Evolutionary conservation across 2,888 invertebrate species (phyloP).

Genomic region (Papilio demoleus): DNA sequence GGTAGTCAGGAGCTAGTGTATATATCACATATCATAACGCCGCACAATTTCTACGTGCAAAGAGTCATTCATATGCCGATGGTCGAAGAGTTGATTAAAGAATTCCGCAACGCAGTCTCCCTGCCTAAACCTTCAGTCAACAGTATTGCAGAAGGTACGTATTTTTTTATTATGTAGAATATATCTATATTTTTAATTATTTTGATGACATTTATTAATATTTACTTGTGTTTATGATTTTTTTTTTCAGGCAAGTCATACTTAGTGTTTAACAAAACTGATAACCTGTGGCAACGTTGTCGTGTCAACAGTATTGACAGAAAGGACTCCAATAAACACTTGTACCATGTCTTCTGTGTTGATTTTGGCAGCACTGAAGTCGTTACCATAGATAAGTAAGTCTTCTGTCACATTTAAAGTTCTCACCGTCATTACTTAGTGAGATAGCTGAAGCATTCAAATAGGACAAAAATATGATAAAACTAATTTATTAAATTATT

Average conservation of each 20-base stretch:
- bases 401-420: conserved; percentile 31
- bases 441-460: no score
- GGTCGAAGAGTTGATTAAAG: conserved; percentile 68
- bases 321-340: conserved; percentile 54
- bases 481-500: no score
- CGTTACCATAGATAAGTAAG: conserved; percentile 78
- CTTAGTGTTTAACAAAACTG: conserved; percentile 80
- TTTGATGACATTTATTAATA: not conserved
- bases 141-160: conserved; percentile 64
- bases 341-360: conserved; percentile 83
- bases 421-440: not conserved
- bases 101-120: conserved; percentile 65
- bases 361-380: conserved; percentile 85
- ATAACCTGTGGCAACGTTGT: conserved; percentile 87
- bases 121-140: conserved; percentile 61
- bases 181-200: not conserved
- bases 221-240: not conserved
- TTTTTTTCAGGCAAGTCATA: conserved; percentile 84
- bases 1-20: conserved; percentile 77
- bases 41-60: conserved; percentile 85
- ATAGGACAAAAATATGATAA: no score
- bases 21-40: conserved; percentile 84
- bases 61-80: conserved; percentile 62
- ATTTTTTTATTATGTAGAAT: not conserved
- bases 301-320: conserved; percentile 71